Evolutionary conservation across 2,797 vertebrate genomes (phyloP).

Genomic region (Takifugu rubripes): DNA sequence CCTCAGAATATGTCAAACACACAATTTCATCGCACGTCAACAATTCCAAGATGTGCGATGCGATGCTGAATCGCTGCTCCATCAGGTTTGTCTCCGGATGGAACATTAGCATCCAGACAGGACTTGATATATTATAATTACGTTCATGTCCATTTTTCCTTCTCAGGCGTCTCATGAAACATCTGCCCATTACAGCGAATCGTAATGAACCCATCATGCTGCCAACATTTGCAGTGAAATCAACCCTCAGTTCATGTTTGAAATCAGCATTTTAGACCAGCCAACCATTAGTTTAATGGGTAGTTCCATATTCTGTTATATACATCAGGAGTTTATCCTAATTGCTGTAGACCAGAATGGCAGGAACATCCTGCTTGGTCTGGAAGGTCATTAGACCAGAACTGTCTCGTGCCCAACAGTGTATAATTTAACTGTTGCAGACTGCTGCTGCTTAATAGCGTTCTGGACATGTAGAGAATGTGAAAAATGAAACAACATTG

Average conservation of each 20-base stretch:
- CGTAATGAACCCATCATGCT: conserved; percentile 22
- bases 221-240: conserved; percentile 51
- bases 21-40: conserved; percentile 10
- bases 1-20: conserved; percentile 12
- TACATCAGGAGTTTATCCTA: neutral
- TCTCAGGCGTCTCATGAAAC: conserved; percentile 33
- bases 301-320: conserved; percentile 11
- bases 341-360: conserved; percentile 6
- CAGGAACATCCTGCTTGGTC: neutral
- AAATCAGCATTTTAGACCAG: conserved; percentile 27
- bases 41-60: conserved; percentile 8
- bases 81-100: conserved; percentile 28
- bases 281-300: conserved; percentile 35
- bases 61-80: conserved; percentile 26
- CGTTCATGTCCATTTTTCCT: conserved; percentile 29
- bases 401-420: conserved; percentile 15
- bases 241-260: conserved; percentile 25
- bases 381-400: conserved; percentile 2
- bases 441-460: conserved; percentile 20
- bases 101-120: conserved; percentile 26
- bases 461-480: conserved; percentile 19
- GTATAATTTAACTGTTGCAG: conserved; percentile 23
- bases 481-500: conserved; percentile 33
- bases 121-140: conserved; percentile 33
- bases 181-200: conserved; percentile 43